Evolutionary conservation across 2,113 vertebrate species (phyloP).

Genomic region (Camarhynchus parvulus): DNA sequence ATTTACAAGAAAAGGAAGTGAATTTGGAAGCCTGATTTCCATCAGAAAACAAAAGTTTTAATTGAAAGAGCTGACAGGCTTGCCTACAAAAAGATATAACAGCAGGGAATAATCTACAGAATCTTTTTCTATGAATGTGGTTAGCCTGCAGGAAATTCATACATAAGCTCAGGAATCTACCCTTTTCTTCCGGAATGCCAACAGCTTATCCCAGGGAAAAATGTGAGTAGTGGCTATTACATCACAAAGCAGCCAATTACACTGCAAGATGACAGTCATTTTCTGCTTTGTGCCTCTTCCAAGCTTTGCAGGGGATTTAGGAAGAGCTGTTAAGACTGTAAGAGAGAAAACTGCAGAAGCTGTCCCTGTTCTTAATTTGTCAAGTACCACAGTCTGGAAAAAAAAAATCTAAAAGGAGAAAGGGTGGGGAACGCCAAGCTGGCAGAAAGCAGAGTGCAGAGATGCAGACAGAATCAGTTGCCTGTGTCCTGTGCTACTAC

Average conservation of each 20-base stretch:
- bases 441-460: neutral
- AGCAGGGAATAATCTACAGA: neutral
- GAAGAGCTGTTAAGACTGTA: neutral
- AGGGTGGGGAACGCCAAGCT: neutral
- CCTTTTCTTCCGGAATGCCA: neutral
- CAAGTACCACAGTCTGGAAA: accelerated
- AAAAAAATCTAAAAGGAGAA: neutral
- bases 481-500: neutral
- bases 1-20: neutral
- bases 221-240: neutral
- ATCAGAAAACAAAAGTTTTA: neutral
- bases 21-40: neutral
- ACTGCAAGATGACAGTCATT: neutral
- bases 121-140: neutral
- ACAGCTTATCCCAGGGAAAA: neutral
- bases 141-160: neutral
- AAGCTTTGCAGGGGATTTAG: neutral
- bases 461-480: neutral
- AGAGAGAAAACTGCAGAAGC: neutral
- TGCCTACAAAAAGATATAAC: neutral
- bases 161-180: neutral
- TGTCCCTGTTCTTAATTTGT: neutral
- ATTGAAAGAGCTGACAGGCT: neutral
- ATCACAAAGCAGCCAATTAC: neutral
- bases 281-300: neutral